Percentiles rank a stretch among this genome's conserved stretches.
Conservation (phyloP, 1,140 invertebrate genomes). For the Caerostris darwini region DNA sequence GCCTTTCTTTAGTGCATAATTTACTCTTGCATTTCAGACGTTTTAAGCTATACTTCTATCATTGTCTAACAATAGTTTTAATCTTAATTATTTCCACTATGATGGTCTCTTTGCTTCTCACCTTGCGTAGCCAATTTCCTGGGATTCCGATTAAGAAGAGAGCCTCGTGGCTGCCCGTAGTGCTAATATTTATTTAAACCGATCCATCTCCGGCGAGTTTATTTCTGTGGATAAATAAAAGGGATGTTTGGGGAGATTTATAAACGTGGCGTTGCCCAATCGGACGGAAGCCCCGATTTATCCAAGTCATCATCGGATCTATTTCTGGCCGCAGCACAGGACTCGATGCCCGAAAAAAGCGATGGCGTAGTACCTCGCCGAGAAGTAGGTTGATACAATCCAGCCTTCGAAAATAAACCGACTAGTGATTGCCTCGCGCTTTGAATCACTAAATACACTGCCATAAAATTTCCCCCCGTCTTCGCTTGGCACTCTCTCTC, state of each 20-base stretch:
- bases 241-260: slow-evolving; percentile 66
- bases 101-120: background rate
- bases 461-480: slow-evolving; percentile 71
- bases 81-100: too few relatives aligned
- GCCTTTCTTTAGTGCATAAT: too few relatives aligned
- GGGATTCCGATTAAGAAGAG: background rate
- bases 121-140: background rate
- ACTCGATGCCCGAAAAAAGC: slow-evolving; percentile 74
- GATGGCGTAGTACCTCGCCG: slow-evolving; percentile 28
- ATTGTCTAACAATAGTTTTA: too few relatives aligned
- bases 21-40: too few relatives aligned
- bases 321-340: slow-evolving; percentile 55
- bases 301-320: slow-evolving; percentile 73
- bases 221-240: slow-evolving; percentile 76
- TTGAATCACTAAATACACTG: slow-evolving; percentile 75
- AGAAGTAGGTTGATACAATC: slow-evolving; percentile 73
- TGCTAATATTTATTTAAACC: slow-evolving; percentile 75
- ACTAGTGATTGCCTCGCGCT: slow-evolving; percentile 18
- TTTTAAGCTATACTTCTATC: too few relatives aligned
- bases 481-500: background rate
- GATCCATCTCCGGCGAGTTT: slow-evolving; percentile 36
- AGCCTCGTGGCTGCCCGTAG: background rate
- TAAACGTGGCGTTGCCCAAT: slow-evolving; percentile 74
- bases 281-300: slow-evolving; percentile 73
- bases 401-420: slow-evolving; percentile 77